Conservation (phyloP, 2,797 vertebrate species). For the Enteromius mattozi region DNA sequence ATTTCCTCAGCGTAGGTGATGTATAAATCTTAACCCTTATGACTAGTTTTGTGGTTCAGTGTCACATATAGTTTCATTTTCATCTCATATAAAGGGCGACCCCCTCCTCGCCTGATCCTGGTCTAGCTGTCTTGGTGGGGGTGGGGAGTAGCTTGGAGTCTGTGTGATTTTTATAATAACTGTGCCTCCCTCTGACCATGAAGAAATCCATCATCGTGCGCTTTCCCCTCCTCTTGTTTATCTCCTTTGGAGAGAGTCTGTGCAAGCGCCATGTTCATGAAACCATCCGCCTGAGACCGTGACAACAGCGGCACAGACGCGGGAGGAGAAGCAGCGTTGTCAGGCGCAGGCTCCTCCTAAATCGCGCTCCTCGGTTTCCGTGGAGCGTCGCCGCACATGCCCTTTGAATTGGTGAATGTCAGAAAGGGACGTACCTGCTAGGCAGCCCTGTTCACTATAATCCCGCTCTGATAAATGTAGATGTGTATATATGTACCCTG, state of each 20-base stretch:
- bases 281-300: slow-evolving; percentile 16
- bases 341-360: slow-evolving; percentile 3
- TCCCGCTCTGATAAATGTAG: background rate
- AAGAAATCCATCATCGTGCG: slow-evolving; percentile 19
- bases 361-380: slow-evolving; percentile 30
- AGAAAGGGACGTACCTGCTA: background rate
- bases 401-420: slow-evolving; percentile 42
- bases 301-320: slow-evolving; percentile 16
- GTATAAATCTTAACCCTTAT: background rate
- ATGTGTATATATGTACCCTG: background rate
- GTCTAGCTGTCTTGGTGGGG: slow-evolving; percentile 55
- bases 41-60: background rate
- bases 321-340: slow-evolving; percentile 2
- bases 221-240: slow-evolving; percentile 54
- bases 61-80: slow-evolving; percentile 1
- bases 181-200: slow-evolving; percentile 35
- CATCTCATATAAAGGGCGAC: slow-evolving; percentile 30
- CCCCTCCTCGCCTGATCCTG: slow-evolving; percentile 42
- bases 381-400: slow-evolving; percentile 24
- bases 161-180: slow-evolving; percentile 61
- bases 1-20: too few species aligned
- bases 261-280: slow-evolving; percentile 58
- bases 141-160: slow-evolving; percentile 50
- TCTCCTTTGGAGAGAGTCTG: slow-evolving; percentile 43
- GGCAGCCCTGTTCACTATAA: background rate